These are phyloP conservation scores for Drosophila stalkeri DNA, from an alignment of 2,888 invertebrate species.

Conservation along the genomic window DNA sequence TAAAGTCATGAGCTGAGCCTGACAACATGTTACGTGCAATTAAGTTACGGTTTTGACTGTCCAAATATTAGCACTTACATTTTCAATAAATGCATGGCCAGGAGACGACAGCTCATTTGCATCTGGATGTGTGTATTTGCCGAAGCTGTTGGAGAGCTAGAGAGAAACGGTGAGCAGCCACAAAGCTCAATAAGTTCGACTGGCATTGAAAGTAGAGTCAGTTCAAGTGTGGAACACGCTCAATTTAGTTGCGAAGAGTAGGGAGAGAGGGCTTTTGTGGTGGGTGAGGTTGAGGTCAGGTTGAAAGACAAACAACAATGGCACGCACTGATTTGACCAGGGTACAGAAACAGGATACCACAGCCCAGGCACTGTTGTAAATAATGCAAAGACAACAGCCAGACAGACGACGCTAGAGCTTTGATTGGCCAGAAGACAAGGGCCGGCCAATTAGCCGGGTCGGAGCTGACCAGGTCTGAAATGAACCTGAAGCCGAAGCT, in stretches of 20 bases:
- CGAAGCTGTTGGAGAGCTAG: constrained; percentile 21
- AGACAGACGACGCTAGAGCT: constrained; percentile 61
- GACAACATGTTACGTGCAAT: constrained; percentile 64
- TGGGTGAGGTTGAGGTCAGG: constrained; percentile 25
- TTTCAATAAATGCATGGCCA: constrained; percentile 67
- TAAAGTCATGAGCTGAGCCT: constrained; percentile 11
- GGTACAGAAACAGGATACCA: constrained; percentile 28
- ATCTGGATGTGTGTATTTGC: constrained; percentile 48
- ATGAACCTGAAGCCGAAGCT: constrained; percentile 43
- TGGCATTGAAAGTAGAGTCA: constrained; percentile 54
- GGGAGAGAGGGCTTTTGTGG: neutral
- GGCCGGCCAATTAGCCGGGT: constrained; percentile 70
- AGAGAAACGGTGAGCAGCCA: constrained; percentile 29
- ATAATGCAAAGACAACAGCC: constrained; percentile 39
- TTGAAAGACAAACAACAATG: constrained; percentile 75
- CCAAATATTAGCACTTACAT: constrained; percentile 75
- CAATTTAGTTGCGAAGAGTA: constrained; percentile 55
- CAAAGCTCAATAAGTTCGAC: constrained; percentile 56
- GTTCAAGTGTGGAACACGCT: constrained; percentile 52
- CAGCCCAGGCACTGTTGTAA: constrained; percentile 24
- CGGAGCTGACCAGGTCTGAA: constrained; percentile 44
- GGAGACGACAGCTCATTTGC: constrained; percentile 64
- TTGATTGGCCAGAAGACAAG: constrained; percentile 67
- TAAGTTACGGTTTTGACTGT: constrained; percentile 70
- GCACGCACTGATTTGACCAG: constrained; percentile 73